Base-by-base conservation (phyloP, 2,797 vertebrate species). In the Microchirus variegatus region DNA sequence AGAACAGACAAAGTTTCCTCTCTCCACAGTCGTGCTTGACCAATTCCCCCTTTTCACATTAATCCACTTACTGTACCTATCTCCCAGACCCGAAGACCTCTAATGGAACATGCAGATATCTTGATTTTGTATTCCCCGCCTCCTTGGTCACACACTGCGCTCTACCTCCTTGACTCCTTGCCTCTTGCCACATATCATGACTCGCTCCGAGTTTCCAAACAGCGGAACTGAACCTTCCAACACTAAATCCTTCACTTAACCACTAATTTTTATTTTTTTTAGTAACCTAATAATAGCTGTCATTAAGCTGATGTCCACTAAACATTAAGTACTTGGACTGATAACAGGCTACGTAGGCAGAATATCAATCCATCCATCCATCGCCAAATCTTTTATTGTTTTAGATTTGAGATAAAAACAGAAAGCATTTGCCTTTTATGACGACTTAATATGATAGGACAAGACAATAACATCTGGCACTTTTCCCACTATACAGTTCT, bases 1-100 rank as follows among this genome's bases (percentile, higher is more conserved):
- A 81, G 80, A 89, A 65, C 89, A 91, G 90, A 76, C 81, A 59
- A 66, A 79, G 78, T 75, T 66, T 81, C 75, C 77, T 50, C 61
- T 87, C 87, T 87, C 82, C 83, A 71, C 67, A 12, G 66, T 66
- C 46, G 56, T 69, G 56, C 15, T 1, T 55, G 65, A 41, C 49
- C 67, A 51, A 65, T 80, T 82, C 71, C 77, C 69, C 59, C 8
- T 5, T 66, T 84, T 77, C 71, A 62, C 78, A 81, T 87, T 45
- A 84, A 82, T 87, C 74, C 70, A 63, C 59, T 56, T 62, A 66
- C 65, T 67, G 66, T 80, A 59, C 60, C 53, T 84, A 65, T 65
- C 65, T 60, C 36, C 48, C 42, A 66, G 62, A 13, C 52, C 44
- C 31, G 46, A 64, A 78, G 61, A 54, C 35, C 44, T 68, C 37